phyloP scores from a whole-genome alignment of 53 echinoderm and acorn worm species.

The Apostichopus leukothele region DNA sequence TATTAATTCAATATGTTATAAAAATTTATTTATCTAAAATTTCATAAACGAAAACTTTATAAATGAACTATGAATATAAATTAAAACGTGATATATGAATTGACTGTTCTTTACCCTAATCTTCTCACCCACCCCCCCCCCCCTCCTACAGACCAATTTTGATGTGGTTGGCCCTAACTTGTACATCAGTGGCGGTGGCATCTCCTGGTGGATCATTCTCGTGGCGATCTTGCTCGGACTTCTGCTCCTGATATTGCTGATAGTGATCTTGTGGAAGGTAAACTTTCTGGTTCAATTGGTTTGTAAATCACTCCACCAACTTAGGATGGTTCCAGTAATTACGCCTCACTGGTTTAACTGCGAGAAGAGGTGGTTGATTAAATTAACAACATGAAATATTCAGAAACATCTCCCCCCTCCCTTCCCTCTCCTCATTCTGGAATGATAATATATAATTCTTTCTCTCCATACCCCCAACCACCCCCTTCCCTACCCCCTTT shows the following conservation, averaged over 20 bases:
- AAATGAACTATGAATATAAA: no score
- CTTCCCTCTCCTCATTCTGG: not conserved
- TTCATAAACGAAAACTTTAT: no score
- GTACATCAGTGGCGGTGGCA: not conserved
- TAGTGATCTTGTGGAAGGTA: conserved; percentile 94
- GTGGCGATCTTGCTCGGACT: conserved; percentile 81
- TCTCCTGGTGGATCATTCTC: conserved; percentile 86
- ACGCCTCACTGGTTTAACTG: no score
- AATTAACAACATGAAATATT: no score
- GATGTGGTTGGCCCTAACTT: conserved; percentile 23
- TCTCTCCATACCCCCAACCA: no score
- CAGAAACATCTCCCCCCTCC: not conserved
- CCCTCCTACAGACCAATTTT: conserved; percentile 32
- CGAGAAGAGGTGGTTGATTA: no score
- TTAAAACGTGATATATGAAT: not conserved
- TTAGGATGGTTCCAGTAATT: no score
- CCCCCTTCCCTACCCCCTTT: no score
- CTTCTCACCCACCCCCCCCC: not conserved
- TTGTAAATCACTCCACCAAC: no score
- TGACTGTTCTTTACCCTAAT: not conserved
- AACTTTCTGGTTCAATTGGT: conserved; percentile 33
- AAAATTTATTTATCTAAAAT: no score
- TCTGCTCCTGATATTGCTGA: conserved; percentile 78
- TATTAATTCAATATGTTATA: no score
- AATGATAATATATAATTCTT: no score